Percentiles rank a stretch among this genome's conserved stretches.
These are phyloP conservation scores for Anas acuta DNA, from an alignment of 2,797 vertebrate species.

Conservation along the genomic window DNA sequence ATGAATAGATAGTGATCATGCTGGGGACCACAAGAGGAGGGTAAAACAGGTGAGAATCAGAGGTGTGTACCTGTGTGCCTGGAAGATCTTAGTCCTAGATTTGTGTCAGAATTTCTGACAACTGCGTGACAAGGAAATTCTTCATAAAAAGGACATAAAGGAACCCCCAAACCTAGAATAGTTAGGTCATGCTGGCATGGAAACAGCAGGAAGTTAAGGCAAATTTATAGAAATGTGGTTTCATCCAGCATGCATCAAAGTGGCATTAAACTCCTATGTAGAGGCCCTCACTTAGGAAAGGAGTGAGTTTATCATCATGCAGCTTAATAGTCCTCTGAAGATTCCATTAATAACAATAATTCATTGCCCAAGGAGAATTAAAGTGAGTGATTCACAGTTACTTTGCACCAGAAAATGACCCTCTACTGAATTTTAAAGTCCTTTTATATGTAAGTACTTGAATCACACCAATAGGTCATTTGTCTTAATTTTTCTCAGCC, in stretches of 20 bases:
- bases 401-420: not conserved
- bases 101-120: not conserved
- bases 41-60: not conserved
- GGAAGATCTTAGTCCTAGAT: not conserved
- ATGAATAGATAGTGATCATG: not conserved
- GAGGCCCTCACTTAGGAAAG: not conserved
- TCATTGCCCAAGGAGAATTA: conserved; percentile 9
- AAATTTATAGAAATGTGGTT: not conserved
- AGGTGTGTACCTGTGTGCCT: not conserved
- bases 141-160: not conserved
- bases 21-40: not conserved
- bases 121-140: not conserved
- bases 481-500: not conserved
- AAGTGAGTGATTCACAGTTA: not conserved
- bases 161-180: not conserved
- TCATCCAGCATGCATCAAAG: not conserved
- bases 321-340: not conserved
- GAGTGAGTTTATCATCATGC: not conserved
- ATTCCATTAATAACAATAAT: conserved; percentile 3
- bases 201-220: not conserved
- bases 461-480: not conserved
- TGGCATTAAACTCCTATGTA: not conserved
- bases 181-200: not conserved
- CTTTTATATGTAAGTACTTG: not conserved
- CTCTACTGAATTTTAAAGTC: not conserved